Base-by-base conservation (phyloP, 2,797 vertebrate species). In the Dendrocincla tyrannina region DNA sequence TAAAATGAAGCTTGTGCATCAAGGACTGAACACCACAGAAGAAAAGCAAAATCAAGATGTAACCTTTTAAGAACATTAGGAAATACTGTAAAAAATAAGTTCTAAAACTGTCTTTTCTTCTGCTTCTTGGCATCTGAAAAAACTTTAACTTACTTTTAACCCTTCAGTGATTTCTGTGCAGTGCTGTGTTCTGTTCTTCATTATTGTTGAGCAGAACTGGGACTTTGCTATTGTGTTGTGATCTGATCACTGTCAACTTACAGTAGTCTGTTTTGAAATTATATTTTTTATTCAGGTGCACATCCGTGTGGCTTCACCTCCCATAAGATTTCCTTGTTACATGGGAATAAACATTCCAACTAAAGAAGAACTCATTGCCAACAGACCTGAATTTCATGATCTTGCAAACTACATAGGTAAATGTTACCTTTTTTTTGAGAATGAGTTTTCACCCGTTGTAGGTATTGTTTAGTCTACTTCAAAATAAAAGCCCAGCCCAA, bases 281-380 rank as follows among this genome's bases (percentile, higher is more conserved):
- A 3, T 39, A 2, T 80, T 83, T 83, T 94, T 83, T 76, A 52
- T 46, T 77, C 96, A 99, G 99, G 99, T 99, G 60, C 99, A 99
- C 47, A 99, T 99, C 95, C 98, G 99, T 68, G 99, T 99, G 41
- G 99, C 99, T 75, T 99, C 99, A 69, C 99, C 99, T 62, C 99
- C 99, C 4, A 99, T 99, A 97, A 98, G 94, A 96, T 98, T 98
- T 91, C 99, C 99, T 10, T 99, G 99, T 96, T 99, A 99, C 97
- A 99, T 99, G 99, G 99, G 99, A 91, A 99, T 99, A 97, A 99
- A 99, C 92, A 99, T 99, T 94, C 99, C 99, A 85, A 99, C 99
- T 74, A 99, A 99, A 97, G 99, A 99, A 96, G 99, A 99, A 97
- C 98, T 99, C 64, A 99, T 99, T 69, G 99, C 99, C 91, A 99